These are phyloP conservation scores for Ctenoplectra terminalis DNA, from an alignment of 1,140 invertebrate species.

Conservation along the genomic window DNA sequence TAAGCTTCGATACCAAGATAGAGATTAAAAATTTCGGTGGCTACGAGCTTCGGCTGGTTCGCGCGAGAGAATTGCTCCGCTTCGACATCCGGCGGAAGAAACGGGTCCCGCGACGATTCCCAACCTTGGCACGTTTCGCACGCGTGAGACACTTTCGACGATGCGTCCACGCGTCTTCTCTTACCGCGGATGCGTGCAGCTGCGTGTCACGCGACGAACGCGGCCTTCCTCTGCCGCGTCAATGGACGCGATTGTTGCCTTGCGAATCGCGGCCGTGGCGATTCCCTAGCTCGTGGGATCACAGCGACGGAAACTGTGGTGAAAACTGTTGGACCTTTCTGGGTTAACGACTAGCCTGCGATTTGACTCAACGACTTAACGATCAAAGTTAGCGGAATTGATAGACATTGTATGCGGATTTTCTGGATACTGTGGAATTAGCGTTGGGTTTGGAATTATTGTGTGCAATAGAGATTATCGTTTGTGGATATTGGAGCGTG, in stretches of 20 bases:
- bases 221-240: not conserved
- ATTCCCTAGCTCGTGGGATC: not conserved
- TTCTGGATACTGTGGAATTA: too few relatives aligned
- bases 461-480: too few relatives aligned
- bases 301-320: too few relatives aligned
- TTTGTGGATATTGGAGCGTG: too few relatives aligned
- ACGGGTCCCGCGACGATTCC: not conserved
- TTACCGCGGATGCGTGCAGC: not conserved
- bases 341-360: too few relatives aligned
- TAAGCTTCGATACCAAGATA: not conserved
- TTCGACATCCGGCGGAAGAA: slow-evolving; percentile 28
- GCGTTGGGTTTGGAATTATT: too few relatives aligned
- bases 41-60: not conserved
- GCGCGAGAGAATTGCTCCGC: not conserved
- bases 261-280: not conserved
- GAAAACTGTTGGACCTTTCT: not conserved
- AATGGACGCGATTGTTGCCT: slow-evolving; percentile 7
- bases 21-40: not conserved
- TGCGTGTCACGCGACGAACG: slow-evolving; percentile 9
- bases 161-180: slow-evolving; percentile 15
- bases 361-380: too few relatives aligned
- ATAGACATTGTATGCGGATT: too few relatives aligned
- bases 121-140: slow-evolving; percentile 57
- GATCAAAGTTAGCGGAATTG: too few relatives aligned
- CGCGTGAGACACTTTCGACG: slow-evolving; percentile 43